Base-by-base conservation (phyloP, 2,113 vertebrate species). In the Euleptes europaea region DNA sequence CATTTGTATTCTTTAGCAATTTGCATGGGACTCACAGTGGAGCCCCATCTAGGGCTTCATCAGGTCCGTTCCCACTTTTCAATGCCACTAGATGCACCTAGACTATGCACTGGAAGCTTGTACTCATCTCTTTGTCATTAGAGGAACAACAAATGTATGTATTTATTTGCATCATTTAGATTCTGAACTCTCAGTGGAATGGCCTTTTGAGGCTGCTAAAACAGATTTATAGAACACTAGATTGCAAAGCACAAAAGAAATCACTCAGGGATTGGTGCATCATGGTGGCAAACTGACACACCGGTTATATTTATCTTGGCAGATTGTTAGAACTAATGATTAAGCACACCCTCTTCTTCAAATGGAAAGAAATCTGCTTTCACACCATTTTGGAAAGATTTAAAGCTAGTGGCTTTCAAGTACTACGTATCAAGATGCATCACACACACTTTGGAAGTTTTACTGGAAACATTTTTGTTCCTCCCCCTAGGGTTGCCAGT, bases 311-410 rank as follows among this genome's bases (percentile, higher is more conserved):
- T 83, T 49, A 13, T 4, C 51, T 70, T 66, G 19, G 40, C 74
- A 83, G 72, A 66, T 12, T 26, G 12, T 65, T 44, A n/a, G 19
- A 73, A 28, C 38, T 31, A 66, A 31, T 66, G 42, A 49, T 31
- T 66, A 65, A 35, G 57, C 47, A 63, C 10, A 31, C 14, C 23
- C 35, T 7, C 63, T 31, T 4, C 19, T 17, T 70, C 76, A 88
- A 71, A 28, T 78, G 33, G 15, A 26, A 3, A 0, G 0, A 31
- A 65, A 69, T 84, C 83, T 82, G 0, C 0, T 33, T 76, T 49
- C 0, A 0, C 63, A 71, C 31, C 17, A 0, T 0, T 14, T 54
- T 2, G 0, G 17, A 70, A 72, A 54, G 33, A 60, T 54, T 47
- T 26, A 47, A 10, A 76, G 51, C 19, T 74, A 9, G 19, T 17